These are phyloP conservation scores for Microplitis deprimator DNA, from an alignment of 2,888 invertebrate species.

Conservation along the genomic window DNA sequence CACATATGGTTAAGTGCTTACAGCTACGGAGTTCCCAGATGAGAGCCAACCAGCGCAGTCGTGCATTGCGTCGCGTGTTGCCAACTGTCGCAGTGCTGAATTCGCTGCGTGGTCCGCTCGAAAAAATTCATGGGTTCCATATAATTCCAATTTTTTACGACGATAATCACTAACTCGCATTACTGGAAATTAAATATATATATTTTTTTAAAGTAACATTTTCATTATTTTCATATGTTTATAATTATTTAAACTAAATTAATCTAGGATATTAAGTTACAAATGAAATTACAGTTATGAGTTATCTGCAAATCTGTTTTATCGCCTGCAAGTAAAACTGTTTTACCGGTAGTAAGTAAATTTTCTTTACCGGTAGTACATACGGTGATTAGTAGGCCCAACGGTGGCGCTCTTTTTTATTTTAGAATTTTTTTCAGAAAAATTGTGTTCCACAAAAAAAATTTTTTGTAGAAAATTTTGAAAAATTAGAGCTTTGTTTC, in stretches of 20 bases:
- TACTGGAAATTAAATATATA: slow-evolving; percentile 75
- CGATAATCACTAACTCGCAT: slow-evolving; percentile 95
- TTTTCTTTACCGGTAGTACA: too few relatives aligned
- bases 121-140: slow-evolving; percentile 91
- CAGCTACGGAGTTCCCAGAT: slow-evolving; percentile 85
- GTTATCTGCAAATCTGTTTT: too few relatives aligned
- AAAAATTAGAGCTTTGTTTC: too few relatives aligned
- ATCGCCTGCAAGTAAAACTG: too few relatives aligned
- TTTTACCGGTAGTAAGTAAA: too few relatives aligned
- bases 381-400: too few relatives aligned
- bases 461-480: too few relatives aligned
- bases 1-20: slow-evolving; percentile 70
- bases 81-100: slow-evolving; percentile 84
- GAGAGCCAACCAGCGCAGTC: slow-evolving; percentile 88
- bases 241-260: background rate
- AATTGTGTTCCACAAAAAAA: too few relatives aligned
- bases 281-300: too few relatives aligned
- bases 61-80: slow-evolving; percentile 87
- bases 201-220: background rate
- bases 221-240: background rate
- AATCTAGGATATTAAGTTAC: too few relatives aligned
- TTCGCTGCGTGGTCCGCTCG: slow-evolving; percentile 88
- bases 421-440: too few relatives aligned
- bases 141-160: slow-evolving; percentile 85
- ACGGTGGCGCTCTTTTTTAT: too few relatives aligned